Evolutionary conservation across 2,797 vertebrate species (phyloP).

Genomic region (Otolemur crassicaudatus): DNA sequence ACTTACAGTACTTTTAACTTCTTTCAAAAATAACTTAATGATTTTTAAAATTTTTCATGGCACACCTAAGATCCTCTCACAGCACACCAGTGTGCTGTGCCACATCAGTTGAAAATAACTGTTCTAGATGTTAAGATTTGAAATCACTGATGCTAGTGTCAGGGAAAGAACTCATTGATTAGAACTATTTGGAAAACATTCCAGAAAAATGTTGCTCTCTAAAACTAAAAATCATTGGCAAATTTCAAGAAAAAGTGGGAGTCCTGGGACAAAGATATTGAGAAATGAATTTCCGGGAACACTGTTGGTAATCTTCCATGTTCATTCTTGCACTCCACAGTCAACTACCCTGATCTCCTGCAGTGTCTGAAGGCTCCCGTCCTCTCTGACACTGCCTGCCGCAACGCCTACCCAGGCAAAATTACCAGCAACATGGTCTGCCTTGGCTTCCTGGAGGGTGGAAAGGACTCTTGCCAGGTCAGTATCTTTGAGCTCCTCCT

Average conservation of each 20-base stretch:
- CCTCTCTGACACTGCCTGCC: conserved; percentile 87
- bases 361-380: conserved; percentile 90
- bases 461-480: conserved; percentile 94
- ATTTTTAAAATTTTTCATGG: no score
- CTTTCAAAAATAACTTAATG: no score
- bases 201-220: neutral
- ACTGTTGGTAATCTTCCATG: neutral
- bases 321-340: conserved; percentile 80
- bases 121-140: neutral
- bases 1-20: no score
- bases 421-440: conserved; percentile 93
- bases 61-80: no score
- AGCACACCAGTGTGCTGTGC: no score
- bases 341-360: conserved; percentile 82
- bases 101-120: no score
- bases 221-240: neutral
- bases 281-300: neutral
- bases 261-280: rapidly evolving
- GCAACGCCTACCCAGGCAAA: conserved; percentile 87
- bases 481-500: neutral
- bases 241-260: neutral
- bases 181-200: neutral
- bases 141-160: neutral
- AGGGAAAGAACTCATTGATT: neutral
- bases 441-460: conserved; percentile 90